Conservation (phyloP, 2,888 invertebrate species). For the Standfussiana lucernea region DNA sequence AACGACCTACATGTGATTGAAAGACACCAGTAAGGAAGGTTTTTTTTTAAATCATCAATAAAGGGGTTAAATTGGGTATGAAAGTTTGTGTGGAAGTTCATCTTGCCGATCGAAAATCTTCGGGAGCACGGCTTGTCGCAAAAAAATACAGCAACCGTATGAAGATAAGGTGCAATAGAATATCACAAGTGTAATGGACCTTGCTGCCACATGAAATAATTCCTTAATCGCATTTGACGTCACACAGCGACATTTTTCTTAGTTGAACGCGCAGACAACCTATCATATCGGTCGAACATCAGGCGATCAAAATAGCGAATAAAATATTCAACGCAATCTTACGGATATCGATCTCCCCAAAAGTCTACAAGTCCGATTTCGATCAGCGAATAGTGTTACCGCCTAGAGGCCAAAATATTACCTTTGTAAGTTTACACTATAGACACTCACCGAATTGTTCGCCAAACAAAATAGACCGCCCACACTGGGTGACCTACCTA, state of each 20-base stretch:
- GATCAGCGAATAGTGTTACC: conserved; percentile 6
- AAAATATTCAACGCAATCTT: conserved; percentile 30
- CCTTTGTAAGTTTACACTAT: neutral
- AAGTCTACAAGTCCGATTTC: neutral
- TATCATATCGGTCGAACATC: conserved; percentile 6
- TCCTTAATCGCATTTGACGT: conserved; percentile 43
- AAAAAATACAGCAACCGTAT: neutral
- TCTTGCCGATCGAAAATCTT: neutral
- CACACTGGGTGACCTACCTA: neutral
- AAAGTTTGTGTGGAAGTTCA: neutral
- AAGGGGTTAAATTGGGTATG: neutral
- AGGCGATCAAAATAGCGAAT: conserved; percentile 23
- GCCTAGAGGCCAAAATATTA: neutral
- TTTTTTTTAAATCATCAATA: neutral
- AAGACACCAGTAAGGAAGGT: neutral
- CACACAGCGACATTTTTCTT: conserved; percentile 19
- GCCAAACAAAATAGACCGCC: conserved; percentile 1
- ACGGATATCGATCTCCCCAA: conserved; percentile 11
- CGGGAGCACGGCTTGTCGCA: neutral
- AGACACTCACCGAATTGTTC: conserved; percentile 28
- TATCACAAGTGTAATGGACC: conserved; percentile 18
- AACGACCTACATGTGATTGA: neutral
- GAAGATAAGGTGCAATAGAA: conserved; percentile 18
- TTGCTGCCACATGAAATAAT: conserved; percentile 32
- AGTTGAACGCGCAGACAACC: conserved; percentile 14